Base-by-base conservation (phyloP, 2,888 invertebrate species). In the Eumerus sabulonum region DNA sequence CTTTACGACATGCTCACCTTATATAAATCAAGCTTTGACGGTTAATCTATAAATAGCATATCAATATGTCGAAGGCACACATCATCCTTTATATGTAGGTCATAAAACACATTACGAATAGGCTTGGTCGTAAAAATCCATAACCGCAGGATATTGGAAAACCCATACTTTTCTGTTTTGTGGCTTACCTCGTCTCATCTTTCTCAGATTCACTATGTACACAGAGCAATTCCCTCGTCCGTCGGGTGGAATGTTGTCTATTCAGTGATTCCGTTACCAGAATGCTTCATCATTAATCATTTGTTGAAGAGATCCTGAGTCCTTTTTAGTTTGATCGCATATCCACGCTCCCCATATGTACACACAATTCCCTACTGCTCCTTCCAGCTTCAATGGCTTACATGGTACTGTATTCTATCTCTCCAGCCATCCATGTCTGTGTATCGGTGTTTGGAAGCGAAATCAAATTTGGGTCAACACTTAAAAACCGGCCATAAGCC, bases 381-480 rank as follows among this genome's bases (percentile, higher is more conserved):
- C 27, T 27, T 7, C 27, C 27, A 27, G 27, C 7, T n/a, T n/a
- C n/a, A n/a, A n/a, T n/a, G n/a, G n/a, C n/a, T n/a, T n/a, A n/a
- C n/a, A n/a, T n/a, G n/a, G n/a, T n/a, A n/a, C n/a, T n/a, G 9
- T 47, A 19, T 17, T 14, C 9, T 9, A n/a, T 13, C 48, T 18
- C 38, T 27, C n/a, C 19, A 42, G 19, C 17, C 11, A 19, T 27
- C 27, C 7, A 27, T 27, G 27, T 27, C 3, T 7, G 7, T 27
- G 27, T 27, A 7, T 27, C 7, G 27, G 27, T n/a, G 18, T 48
- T 70, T 48, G 63, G 16, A 44, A 64, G 56, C 35, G 50, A 59
- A 67, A 77, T 77, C 57, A 47, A 73, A 77, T 77, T 77, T 77
- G 59, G 77, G 77, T 77, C 77, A 77, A 40, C 47, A 63, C 67